Evolutionary conservation across 2,888 invertebrate species (phyloP), one percentile per base, ranked within the genome.

Genomic region (Epirrhoe tristata): DNA sequence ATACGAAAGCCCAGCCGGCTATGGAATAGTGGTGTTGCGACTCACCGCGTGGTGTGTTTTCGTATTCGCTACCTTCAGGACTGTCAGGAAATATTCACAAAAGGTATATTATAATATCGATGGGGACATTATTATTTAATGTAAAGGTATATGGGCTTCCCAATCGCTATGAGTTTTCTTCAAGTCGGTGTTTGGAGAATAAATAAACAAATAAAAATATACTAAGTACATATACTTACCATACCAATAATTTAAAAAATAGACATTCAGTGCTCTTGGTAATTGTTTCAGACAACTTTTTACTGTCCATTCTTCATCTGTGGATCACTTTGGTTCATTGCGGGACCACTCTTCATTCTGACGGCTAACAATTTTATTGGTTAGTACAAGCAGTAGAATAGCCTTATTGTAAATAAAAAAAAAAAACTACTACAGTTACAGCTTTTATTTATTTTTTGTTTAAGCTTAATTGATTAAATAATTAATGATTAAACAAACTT

Each of bases 1-100:
- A 1, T 98, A 98, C 81, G 98, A 99, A 89, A 98, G 98, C 51
- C 97, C 97, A 0, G 97, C 98, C 0, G 98, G 98, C 0, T 97
- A 98, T 78, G 96, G 96, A 0, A 89, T 98, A 6, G 95, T 98
- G 8, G 93, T 95, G 4, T 86, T 98, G 59, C 94, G 98, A 52
- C 88, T 97, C 0, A 77, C 96, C 0, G 97, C 97, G 0, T 98
- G 98, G 98, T 91, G 95, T 67, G 96, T 98, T 92, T 98, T 98
- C 77, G 92, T 95, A 0, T 95, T 95, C 59, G 86, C 94, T 1
- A 92, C 88, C 0, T 89, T 96, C 76, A 96, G 97, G 82, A 98
- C 98, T 0, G 94, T 97, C 54, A 96, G 96, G 81, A 97, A 97
- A 79, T 97, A 96, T 81, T 97, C 97, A 0, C 96, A 96, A 79